Percentiles rank a stretch among this genome's conserved stretches.
Evolutionary conservation across 2,797 vertebrate genomes (phyloP).

Genomic region (Cirrhinus mrigala): DNA sequence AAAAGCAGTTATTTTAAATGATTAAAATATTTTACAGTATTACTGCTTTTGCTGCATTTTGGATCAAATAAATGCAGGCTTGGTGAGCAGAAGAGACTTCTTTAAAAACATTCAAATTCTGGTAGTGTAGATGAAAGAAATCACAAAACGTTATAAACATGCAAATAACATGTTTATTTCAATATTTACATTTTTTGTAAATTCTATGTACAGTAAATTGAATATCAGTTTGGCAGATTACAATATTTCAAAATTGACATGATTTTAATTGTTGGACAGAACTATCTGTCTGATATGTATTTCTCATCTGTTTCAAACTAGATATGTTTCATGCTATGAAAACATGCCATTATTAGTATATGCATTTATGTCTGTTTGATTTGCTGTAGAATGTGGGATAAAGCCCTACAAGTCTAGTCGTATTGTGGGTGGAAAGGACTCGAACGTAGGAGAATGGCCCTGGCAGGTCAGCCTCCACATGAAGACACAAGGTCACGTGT

Average conservation of each 20-base stretch:
- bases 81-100: too few relatives aligned
- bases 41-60: too few relatives aligned
- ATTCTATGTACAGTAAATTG: neutral
- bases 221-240: neutral
- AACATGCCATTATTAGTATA: neutral
- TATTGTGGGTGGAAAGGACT: slow-evolving; percentile 87
- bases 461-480: slow-evolving; percentile 97
- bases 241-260: neutral
- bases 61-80: too few relatives aligned
- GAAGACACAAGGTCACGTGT: slow-evolving; percentile 80
- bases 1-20: too few relatives aligned
- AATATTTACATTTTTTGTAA: too few relatives aligned
- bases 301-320: neutral
- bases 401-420: slow-evolving; percentile 79
- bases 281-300: neutral
- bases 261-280: neutral
- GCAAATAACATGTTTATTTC: too few relatives aligned
- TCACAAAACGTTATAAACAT: too few relatives aligned
- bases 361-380: slow-evolving; percentile 9
- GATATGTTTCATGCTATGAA: neutral
- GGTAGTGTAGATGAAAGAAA: too few relatives aligned
- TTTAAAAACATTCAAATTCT: too few relatives aligned
- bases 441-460: slow-evolving; percentile 86
- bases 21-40: too few relatives aligned
- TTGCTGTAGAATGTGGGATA: slow-evolving; percentile 84